These are phyloP conservation scores for Salarias fasciatus DNA, from an alignment of 2,797 vertebrate species.

Conservation along the genomic window DNA sequence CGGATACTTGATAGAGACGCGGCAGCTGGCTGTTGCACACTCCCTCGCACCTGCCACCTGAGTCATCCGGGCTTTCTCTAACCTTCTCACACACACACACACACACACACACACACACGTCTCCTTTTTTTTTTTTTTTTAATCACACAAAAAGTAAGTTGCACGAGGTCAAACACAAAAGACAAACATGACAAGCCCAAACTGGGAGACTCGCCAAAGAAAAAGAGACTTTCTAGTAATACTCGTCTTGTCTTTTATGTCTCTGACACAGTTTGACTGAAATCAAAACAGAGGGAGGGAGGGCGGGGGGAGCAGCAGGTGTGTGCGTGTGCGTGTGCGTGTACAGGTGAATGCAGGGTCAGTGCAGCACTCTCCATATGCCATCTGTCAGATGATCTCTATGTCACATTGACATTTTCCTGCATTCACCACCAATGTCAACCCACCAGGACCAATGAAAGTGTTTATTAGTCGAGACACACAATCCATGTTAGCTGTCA, in stretches of 20 bases:
- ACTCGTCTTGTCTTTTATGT: constrained; percentile 17
- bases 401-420: constrained; percentile 62
- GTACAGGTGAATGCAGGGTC: constrained; percentile 68
- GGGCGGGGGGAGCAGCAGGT: constrained; percentile 40
- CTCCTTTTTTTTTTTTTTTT: constrained; percentile 4
- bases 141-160: constrained; percentile 12
- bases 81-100: constrained; percentile 12
- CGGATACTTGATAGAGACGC: constrained; percentile 63
- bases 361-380: constrained; percentile 59
- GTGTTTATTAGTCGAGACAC: not conserved
- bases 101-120: constrained; percentile 2
- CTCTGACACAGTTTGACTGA: constrained; percentile 14
- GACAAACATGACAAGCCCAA: constrained; percentile 1
- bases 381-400: constrained; percentile 70
- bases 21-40: constrained; percentile 59
- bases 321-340: constrained; percentile 26
- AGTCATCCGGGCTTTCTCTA: constrained; percentile 29
- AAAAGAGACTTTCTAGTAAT: constrained; percentile 3
- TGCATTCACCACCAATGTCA: constrained; percentile 43
- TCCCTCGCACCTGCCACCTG: constrained; percentile 53
- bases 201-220: not conserved
- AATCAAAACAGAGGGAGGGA: constrained; percentile 10
- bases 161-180: constrained; percentile 2
- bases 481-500: not conserved
- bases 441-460: too few relatives aligned